phyloP scores from a whole-genome alignment of 2,113 vertebrate genomes.

The Aspidoscelis tigris region DNA sequence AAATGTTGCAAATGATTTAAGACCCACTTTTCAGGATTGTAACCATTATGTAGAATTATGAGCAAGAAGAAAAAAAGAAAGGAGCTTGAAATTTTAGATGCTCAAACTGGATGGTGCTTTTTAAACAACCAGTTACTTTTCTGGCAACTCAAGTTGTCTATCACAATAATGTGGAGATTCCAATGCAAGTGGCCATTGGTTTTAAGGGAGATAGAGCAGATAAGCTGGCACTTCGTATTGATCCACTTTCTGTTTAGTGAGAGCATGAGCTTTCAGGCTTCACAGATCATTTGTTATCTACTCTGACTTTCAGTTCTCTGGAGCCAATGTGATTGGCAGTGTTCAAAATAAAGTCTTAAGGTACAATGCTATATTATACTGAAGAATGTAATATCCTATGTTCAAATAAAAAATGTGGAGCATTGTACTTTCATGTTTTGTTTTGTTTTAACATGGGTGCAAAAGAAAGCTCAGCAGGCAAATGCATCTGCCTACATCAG shows the following conservation, averaged over 20 bases:
- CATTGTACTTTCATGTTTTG: too few species aligned
- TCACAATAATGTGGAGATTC: neutral
- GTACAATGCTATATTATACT: neutral
- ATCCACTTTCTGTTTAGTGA: conserved; percentile 14
- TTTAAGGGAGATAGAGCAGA: conserved; percentile 22
- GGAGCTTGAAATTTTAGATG: neutral
- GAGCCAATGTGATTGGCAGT: neutral
- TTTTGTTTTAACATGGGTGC: neutral
- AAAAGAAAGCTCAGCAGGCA: too few species aligned
- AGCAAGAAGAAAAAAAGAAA: neutral
- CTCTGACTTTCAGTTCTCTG: conserved; percentile 4
- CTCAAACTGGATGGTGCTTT: neutral
- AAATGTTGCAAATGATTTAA: neutral
- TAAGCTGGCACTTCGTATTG: conserved; percentile 28
- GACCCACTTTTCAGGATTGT: neutral
- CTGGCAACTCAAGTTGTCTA: neutral
- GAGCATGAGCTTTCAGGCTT: conserved; percentile 25
- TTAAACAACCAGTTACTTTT: neutral
- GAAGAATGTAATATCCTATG: neutral
- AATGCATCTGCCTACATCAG: too few species aligned
- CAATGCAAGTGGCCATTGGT: neutral
- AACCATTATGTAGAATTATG: too few species aligned
- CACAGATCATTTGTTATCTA: conserved; percentile 21
- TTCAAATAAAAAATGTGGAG: neutral
- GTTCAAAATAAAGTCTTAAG: conserved; percentile 13